Evolutionary conservation across 2,888 invertebrate species (phyloP), one percentile per base, ranked within the genome.

Genomic region (Parochlus steinenii): DNA sequence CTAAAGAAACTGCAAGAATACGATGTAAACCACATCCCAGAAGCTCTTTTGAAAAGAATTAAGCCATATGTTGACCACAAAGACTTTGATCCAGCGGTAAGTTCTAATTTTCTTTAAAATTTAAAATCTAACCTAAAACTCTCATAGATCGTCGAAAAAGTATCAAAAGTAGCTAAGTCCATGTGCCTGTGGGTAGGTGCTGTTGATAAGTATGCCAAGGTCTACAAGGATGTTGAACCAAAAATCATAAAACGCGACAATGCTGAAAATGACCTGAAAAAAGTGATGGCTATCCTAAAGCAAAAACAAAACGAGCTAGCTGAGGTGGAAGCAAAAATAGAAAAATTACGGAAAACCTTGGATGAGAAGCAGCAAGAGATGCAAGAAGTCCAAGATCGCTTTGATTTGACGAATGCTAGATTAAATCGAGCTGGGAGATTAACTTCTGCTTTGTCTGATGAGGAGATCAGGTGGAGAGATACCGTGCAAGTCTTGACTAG

Each of bases 101-200:
- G 77, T 3, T 72, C 67, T 8, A 70, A 66, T 41, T 72, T 74
- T 18, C 74, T 74, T 23, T 18, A 6, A 17, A 10, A 7, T 16
- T 15, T n/a, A 27, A 5, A 33, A 45, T 46, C 45, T 6, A 8
- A 24, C 5, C 7, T 7, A 17, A 18, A 11, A 14, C 19, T 20
- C 22, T 39, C 26, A 2, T 24, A 69, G 45, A 70, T 69, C 44
- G 82, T 92, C 2, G 82, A 78, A 18, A 85, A 78, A 52, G 86
- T 80, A 5, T 81, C 79, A 4, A 73, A 82, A 69, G 89, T 87
- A 1, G 87, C 89, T 49, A 78, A 76, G 45, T 89, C 87, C 6
- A 74, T 92, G 61, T 87, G 89, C 45, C 69, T 89, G 54, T 92
- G 92, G 92, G 89, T 90, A 6, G 69, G 79, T 50, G 90, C 92